Percentiles rank a stretch among this genome's conserved stretches.
Evolutionary conservation across 2,888 invertebrate species (phyloP).

Genomic region (Pecten maximus): DNA sequence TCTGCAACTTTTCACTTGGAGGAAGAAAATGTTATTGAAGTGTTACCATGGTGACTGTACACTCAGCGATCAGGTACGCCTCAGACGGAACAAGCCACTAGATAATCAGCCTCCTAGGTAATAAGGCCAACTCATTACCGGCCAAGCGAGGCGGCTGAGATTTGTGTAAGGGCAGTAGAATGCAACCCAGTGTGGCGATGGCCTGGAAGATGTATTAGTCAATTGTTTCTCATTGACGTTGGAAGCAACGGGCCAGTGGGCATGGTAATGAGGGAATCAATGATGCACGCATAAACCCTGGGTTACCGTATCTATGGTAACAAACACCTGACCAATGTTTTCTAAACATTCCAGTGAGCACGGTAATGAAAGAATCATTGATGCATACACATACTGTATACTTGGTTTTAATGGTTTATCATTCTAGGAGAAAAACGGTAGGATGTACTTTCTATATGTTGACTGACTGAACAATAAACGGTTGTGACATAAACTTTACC

Average conservation of each 20-base stretch:
- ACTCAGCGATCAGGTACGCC: background rate
- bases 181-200: conserved; percentile 24
- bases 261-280: conserved; percentile 30
- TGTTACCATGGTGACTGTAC: background rate
- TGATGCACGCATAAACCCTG: conserved; percentile 10
- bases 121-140: conserved; percentile 22
- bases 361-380: background rate
- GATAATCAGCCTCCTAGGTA: conserved; percentile 22
- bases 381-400: background rate
- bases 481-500: no score
- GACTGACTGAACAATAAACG: no score
- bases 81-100: background rate
- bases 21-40: conserved; percentile 9
- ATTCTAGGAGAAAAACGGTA: background rate
- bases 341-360: background rate
- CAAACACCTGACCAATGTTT: conserved; percentile 10
- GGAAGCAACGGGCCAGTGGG: conserved; percentile 6
- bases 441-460: background rate
- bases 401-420: background rate
- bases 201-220: conserved; percentile 35
- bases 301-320: conserved; percentile 11
- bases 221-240: conserved; percentile 29
- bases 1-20: background rate
- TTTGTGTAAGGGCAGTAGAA: conserved; percentile 23
- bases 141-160: conserved; percentile 22